A percentile compares a stretch with the other conserved stretches of the same genome.
These are phyloP conservation scores for Ochotona curzoniae DNA, from an alignment of 2,113 vertebrate genomes.

Conservation along the genomic window DNA sequence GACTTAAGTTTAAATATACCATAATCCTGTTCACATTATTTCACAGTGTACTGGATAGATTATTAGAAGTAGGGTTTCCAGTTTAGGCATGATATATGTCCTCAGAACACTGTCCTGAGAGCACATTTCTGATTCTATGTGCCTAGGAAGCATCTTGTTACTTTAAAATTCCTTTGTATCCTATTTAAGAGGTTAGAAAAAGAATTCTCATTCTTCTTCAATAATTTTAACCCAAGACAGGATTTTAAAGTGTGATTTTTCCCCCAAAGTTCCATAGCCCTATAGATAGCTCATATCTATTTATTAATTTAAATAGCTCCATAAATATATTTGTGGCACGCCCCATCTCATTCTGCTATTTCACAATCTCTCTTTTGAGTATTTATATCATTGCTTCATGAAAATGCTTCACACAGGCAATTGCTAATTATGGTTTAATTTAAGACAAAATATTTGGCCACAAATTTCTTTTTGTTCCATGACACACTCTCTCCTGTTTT, in stretches of 20 bases:
- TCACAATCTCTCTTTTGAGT: neutral
- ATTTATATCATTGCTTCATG: neutral
- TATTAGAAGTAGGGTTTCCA: neutral
- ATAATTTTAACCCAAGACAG: neutral
- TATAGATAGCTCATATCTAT: neutral
- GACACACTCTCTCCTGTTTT: neutral
- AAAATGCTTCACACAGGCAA: neutral
- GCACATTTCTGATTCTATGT: neutral
- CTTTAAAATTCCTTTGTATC: neutral
- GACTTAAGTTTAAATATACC: neutral
- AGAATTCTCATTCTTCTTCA: too few species aligned
- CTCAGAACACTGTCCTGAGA: neutral
- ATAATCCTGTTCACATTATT: neutral
- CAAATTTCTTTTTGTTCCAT: neutral
- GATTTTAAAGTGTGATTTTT: neutral
- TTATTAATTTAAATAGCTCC: neutral
- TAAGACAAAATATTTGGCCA: constrained; percentile 3
- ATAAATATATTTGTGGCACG: too few species aligned
- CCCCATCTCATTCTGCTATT: neutral
- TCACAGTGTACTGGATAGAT: neutral
- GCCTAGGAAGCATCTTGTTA: neutral
- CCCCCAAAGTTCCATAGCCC: neutral
- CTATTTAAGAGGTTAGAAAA: neutral
- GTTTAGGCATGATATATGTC: neutral
- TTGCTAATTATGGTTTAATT: neutral